Evolutionary conservation across 2,113 vertebrate genomes (phyloP).

Genomic region (Muntiacus muntjak): DNA sequence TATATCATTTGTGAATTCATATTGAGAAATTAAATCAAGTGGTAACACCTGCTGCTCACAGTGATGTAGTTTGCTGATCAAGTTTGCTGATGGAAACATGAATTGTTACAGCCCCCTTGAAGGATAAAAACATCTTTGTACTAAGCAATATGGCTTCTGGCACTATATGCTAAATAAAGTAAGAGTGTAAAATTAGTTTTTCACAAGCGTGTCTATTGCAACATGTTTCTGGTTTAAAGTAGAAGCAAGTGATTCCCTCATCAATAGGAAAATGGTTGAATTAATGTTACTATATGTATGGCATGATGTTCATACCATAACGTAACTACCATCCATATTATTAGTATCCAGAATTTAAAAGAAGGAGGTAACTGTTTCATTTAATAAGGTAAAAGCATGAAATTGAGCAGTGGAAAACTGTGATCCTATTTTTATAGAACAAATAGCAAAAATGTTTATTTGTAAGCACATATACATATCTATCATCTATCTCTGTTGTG

Average conservation of each 20-base stretch:
- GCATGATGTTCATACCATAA: background rate
- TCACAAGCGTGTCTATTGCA: background rate
- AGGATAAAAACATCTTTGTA: background rate
- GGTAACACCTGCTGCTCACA: background rate
- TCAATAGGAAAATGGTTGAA: background rate
- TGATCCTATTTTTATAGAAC: background rate
- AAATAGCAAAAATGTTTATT: background rate
- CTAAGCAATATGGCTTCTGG: background rate
- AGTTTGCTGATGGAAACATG: background rate
- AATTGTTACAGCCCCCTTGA: background rate
- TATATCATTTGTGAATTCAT: conserved; percentile 6
- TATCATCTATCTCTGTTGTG: background rate
- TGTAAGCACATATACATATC: background rate
- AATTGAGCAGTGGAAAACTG: background rate
- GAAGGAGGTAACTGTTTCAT: background rate
- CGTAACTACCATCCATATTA: background rate
- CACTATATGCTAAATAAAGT: background rate
- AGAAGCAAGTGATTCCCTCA: background rate
- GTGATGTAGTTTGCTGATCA: background rate
- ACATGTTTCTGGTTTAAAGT: background rate
- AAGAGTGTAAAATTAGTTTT: background rate
- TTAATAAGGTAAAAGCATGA: background rate
- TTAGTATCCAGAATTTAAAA: background rate
- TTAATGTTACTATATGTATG: background rate
- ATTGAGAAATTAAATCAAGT: conserved; percentile 18